These are phyloP conservation scores for Orientallactaga bullata DNA, from an alignment of 2,113 vertebrate species.

Conservation along the genomic window DNA sequence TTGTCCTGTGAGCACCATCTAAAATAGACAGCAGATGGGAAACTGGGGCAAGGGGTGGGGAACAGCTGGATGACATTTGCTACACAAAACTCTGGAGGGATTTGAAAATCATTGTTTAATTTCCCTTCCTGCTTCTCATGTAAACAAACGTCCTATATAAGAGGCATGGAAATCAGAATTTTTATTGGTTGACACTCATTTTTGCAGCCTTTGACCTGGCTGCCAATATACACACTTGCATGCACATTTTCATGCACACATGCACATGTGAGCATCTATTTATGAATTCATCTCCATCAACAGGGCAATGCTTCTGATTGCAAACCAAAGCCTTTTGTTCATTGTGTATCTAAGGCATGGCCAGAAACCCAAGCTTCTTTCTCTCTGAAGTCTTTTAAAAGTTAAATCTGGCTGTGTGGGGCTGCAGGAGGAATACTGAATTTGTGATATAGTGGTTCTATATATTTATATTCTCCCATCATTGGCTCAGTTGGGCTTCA, in stretches of 20 bases:
- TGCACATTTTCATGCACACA: too few species aligned
- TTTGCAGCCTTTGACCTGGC: not conserved
- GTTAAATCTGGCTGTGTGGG: slow-evolving; percentile 62
- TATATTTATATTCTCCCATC: slow-evolving; percentile 73
- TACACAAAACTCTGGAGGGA: slow-evolving; percentile 64
- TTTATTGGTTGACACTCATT: slow-evolving; percentile 8
- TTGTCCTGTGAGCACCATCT: slow-evolving; percentile 51
- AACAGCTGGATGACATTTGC: slow-evolving; percentile 78
- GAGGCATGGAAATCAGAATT: not conserved
- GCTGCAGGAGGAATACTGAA: slow-evolving; percentile 40
- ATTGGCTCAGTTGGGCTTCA: slow-evolving; percentile 71
- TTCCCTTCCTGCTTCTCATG: slow-evolving; percentile 55
- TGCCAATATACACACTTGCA: fast-evolving
- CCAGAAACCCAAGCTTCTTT: slow-evolving; percentile 6
- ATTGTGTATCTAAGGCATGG: slow-evolving; percentile 17
- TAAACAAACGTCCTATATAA: slow-evolving; percentile 63
- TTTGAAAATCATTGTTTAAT: slow-evolving; percentile 74
- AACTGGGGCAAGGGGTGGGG: slow-evolving; percentile 57
- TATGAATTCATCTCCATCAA: not conserved
- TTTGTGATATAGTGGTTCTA: slow-evolving; percentile 65
- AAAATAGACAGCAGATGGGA: slow-evolving; percentile 71
- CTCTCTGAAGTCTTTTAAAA: slow-evolving; percentile 40
- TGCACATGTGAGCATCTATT: too few species aligned
- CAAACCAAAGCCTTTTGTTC: not conserved
- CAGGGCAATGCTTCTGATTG: not conserved